Conservation (phyloP, 2,797 vertebrate species). For the Cynodonichthys magdalenae region DNA sequence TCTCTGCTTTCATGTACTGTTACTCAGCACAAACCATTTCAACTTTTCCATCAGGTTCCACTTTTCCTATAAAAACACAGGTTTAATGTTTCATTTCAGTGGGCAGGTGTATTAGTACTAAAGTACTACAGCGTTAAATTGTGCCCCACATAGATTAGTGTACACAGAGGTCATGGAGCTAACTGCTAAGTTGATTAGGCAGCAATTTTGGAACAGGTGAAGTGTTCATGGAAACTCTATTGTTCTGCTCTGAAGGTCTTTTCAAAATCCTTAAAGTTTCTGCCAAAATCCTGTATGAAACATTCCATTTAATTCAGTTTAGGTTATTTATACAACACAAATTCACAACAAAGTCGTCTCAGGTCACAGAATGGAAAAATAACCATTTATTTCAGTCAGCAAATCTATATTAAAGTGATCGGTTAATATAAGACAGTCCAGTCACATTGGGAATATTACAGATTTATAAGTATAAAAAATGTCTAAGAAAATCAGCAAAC, state of each 20-base stretch:
- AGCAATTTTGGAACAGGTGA: background rate
- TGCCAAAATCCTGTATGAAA: background rate
- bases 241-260: conserved; percentile 6
- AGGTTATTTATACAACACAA: background rate
- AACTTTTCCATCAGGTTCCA: too few species aligned
- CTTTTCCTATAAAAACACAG: too few species aligned
- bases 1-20: background rate
- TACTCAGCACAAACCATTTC: too few species aligned
- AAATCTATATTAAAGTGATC: too few species aligned
- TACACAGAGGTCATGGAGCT: background rate
- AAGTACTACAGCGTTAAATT: background rate
- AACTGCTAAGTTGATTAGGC: conserved; percentile 7
- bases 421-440: too few species aligned
- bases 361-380: too few species aligned
- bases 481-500: too few species aligned
- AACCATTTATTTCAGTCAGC: too few species aligned
- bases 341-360: too few species aligned
- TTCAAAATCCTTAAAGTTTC: background rate
- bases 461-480: too few species aligned
- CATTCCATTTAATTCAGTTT: background rate
- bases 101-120: conserved; percentile 1
- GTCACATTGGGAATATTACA: too few species aligned
- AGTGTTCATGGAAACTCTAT: background rate
- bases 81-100: background rate
- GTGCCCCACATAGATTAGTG: background rate